These are phyloP conservation scores for Fabriciana adippe DNA, from an alignment of 2,888 invertebrate species.

Conservation along the genomic window DNA sequence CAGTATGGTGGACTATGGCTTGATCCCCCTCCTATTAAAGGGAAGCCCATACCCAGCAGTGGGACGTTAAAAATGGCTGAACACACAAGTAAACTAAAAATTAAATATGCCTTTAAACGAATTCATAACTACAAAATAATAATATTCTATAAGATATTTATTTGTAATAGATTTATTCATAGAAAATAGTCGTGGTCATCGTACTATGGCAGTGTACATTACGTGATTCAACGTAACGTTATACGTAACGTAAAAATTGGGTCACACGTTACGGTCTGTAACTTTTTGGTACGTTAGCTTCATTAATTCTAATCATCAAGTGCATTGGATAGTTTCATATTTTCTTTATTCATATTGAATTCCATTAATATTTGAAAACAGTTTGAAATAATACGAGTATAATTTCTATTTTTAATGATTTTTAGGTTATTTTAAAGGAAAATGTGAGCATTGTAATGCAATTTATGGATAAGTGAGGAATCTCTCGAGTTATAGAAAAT, in stretches of 20 bases:
- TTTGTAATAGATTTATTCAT: slow-evolving; percentile 10
- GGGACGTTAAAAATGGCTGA: no score
- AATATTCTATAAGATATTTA: neutral
- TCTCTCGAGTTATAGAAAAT: no score
- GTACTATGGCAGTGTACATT: slow-evolving; percentile 45
- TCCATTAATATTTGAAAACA: neutral
- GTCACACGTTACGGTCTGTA: slow-evolving; percentile 54
- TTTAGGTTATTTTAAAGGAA: no score
- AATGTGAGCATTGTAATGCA: no score
- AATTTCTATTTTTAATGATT: neutral
- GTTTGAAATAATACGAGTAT: neutral
- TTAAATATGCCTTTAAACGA: no score
- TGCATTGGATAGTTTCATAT: slow-evolving; percentile 17
- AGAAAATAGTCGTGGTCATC: slow-evolving; percentile 1
- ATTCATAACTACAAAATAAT: no score
- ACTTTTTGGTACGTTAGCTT: slow-evolving; percentile 43
- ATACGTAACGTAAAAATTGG: slow-evolving; percentile 65
- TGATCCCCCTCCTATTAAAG: no score
- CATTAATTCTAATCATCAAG: slow-evolving; percentile 25
- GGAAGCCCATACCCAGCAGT: no score
- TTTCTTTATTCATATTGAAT: slow-evolving; percentile 8
- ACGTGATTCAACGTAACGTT: slow-evolving; percentile 48
- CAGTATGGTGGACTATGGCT: no score
- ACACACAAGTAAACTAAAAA: no score
- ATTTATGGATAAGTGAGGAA: no score